phyloP scores from a whole-genome alignment of 1,140 invertebrate genomes.

The Drosophila guanche region DNA sequence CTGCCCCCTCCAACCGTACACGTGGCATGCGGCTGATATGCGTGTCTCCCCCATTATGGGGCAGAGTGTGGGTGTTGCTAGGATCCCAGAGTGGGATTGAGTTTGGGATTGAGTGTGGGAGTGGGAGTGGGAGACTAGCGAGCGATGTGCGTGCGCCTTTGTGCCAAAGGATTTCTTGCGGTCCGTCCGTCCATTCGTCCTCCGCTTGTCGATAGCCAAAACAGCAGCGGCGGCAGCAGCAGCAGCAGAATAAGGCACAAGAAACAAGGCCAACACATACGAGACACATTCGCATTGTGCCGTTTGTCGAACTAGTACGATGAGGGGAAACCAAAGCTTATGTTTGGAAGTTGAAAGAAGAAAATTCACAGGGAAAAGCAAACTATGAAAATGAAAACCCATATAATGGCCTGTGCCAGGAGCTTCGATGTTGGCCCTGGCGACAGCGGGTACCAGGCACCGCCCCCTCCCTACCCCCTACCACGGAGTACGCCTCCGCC shows the following conservation, averaged over 20 bases:
- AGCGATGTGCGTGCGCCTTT: slow-evolving; percentile 59
- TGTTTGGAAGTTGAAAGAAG: slow-evolving; percentile 29
- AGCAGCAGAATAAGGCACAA: neutral
- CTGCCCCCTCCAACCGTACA: neutral
- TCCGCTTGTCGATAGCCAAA: slow-evolving; percentile 58
- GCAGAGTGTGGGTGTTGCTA: slow-evolving; percentile 62
- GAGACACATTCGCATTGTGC: slow-evolving; percentile 55
- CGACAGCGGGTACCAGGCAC: slow-evolving; percentile 71
- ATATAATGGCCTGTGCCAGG: slow-evolving; percentile 46
- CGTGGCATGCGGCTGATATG: slow-evolving; percentile 48
- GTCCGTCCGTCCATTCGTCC: slow-evolving; percentile 14
- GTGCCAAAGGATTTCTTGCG: slow-evolving; percentile 59
- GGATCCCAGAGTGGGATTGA: slow-evolving; percentile 24
- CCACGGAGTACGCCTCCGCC: slow-evolving; percentile 12
- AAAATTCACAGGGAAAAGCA: slow-evolving; percentile 31
- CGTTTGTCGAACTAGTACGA: slow-evolving; percentile 10
- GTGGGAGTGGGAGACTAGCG: neutral
- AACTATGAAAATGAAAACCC: slow-evolving; percentile 70
- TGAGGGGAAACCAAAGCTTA: slow-evolving; percentile 26
- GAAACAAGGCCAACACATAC: slow-evolving; percentile 8
- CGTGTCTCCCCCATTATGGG: slow-evolving; percentile 58
- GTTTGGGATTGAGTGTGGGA: neutral
- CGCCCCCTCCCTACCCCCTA: slow-evolving; percentile 1
- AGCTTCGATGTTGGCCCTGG: slow-evolving; percentile 31
- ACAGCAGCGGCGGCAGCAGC: slow-evolving; percentile 16